phyloP scores from a whole-genome alignment of 2,113 vertebrate species.

The Telmatochromis brichardi region DNA sequence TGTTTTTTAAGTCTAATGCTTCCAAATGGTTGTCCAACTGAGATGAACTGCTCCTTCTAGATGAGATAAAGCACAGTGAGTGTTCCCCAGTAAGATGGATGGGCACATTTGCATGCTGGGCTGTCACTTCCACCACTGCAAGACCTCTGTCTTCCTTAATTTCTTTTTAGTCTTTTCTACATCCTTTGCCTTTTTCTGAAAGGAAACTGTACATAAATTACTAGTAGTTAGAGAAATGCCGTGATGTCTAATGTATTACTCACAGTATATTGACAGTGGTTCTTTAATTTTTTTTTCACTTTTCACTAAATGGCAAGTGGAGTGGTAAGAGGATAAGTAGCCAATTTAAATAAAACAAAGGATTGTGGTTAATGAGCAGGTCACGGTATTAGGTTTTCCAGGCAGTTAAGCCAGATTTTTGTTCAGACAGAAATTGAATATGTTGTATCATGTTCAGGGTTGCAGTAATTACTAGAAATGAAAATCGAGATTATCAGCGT shows the following conservation, averaged over 20 bases:
- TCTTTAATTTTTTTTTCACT: conserved; percentile 20
- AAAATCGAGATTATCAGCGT: neutral
- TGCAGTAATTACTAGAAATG: conserved; percentile 7
- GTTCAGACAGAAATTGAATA: neutral
- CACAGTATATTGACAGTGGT: conserved; percentile 45
- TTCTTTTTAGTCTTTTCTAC: conserved; percentile 12
- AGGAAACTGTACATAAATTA: conserved; percentile 44
- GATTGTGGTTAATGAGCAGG: conserved; percentile 28
- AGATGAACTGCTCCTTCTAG: conserved; percentile 50
- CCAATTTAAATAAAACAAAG: conserved; percentile 26
- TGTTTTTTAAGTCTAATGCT: conserved; percentile 7
- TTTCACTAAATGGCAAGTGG: conserved; percentile 9
- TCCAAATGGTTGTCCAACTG: conserved; percentile 39
- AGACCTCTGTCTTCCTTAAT: conserved; percentile 1
- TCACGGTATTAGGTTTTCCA: neutral
- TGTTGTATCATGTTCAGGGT: neutral
- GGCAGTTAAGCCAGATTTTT: neutral
- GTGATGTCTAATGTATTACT: conserved; percentile 47
- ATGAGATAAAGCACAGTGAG: conserved; percentile 45
- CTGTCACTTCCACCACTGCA: conserved; percentile 33
- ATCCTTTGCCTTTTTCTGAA: neutral
- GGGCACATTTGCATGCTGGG: conserved; percentile 49
- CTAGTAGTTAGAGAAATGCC: conserved; percentile 24
- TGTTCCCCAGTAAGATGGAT: conserved; percentile 51
- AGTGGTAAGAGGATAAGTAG: neutral